Base-by-base conservation (phyloP, 2,888 invertebrate species). In the Andrena chrysosceles region DNA sequence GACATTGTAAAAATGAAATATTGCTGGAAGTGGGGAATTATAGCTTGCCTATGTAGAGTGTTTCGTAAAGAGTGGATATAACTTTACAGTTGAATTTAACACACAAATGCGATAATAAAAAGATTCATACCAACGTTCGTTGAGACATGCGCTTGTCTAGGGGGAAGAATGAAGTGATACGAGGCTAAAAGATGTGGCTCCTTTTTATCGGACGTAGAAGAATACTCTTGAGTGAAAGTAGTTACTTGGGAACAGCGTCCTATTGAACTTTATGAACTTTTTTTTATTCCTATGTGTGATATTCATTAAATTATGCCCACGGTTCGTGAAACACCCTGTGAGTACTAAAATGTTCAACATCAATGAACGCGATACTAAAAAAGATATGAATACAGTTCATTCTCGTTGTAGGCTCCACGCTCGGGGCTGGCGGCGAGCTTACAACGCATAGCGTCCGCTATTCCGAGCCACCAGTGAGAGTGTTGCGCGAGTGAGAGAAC, bases 41-140 rank as follows among this genome's bases (percentile, higher is more conserved):
- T 13, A 42, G 42, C 42, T 13, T 42, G 42, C 42, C 13, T 13
- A 26, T 26, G 20, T 26, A 54, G 23, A 20, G 54, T 62, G 33
- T 33, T 62, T n/a, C 33, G n/a, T 62, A 62, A 62, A 33, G 20
- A 33, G 33, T 62, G 2, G 62, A 33, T 20, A 62, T 56, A 62
- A 62, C 7, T 62, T 33, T 29, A 26, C 23, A 26, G 23, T 20
- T 54, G 10, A 54, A 60, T 31, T 31, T 16, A 31, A 7, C 13
- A 26, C 31, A 31, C 31, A 31, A 16, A 26, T 2, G 13, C 3
- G 16, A 20, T 59, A 23, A 59, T 13, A 16, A 13, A 59, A 23
- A 26, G 26, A 54, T 42, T 42, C 42, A 42, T 13, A 42, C 13
- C 42, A 42, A 2, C 42, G 42, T 42, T 42, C 42, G 42, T 42